Evolutionary conservation across 2,888 invertebrate genomes (phyloP), one percentile per base, ranked within the genome.

Genomic region (Standfussiana lucernea): DNA sequence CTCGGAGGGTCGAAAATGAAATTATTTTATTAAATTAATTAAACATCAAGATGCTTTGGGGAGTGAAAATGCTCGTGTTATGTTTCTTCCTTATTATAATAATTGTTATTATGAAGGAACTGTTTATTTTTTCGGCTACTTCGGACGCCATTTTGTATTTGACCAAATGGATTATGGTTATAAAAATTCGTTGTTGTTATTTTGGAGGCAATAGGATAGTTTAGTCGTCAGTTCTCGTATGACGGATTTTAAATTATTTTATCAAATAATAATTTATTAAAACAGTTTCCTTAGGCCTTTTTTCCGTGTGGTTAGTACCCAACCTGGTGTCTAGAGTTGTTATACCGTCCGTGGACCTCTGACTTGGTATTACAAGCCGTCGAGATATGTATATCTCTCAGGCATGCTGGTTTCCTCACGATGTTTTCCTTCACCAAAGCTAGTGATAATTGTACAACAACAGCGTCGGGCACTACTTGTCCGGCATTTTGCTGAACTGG

Each of bases 11-110:
- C 80, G 50, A 74, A 71, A 84, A 74, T 61, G 13, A 64, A 84
- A 79, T 82, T 79, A 79, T 59, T 82, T 84, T 74, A 79, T 68
- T 79, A 74, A 84, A 74, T 84, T 82, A 79, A 82, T 83, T 79
- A 83, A 83, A 71, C 50, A 84, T 83, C 45, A 79, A 74, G 84
- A 74, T 56, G 74, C 82, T 79, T 71, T 7, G 35, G 84, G 80
- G 84, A 84, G 18, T 67, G 65, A 70, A 72, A 72, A 67, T 59
- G 59, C 62, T 74, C 42, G 68, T 72, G 62, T 83, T 53, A 74
- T 62, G 50, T 68, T 84, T 83, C 68, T 73, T 69, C 64, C 45
- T 78, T 79, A 68, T 80, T 64, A 56, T 50, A 66, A 67, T 82
- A 50, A 83, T 82, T 82, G 35, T 70, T 69, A 66, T 72, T 73